Base-by-base conservation (phyloP, 2,113 vertebrate species). In the Meles meles region DNA sequence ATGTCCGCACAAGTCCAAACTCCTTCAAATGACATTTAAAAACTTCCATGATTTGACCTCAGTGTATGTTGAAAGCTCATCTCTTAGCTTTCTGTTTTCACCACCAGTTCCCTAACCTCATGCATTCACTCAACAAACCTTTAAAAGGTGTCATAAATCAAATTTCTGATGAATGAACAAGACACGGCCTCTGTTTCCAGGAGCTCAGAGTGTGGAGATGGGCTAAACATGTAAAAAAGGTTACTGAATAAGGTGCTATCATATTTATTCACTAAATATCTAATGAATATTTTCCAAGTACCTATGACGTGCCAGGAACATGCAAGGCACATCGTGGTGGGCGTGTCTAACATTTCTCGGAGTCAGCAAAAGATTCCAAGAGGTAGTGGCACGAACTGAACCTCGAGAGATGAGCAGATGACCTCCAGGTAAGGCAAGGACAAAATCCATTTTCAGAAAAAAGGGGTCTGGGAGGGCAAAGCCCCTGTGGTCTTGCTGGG, bases 21-120 rank as follows among this genome's bases (percentile, higher is more conserved):
- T 71, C 27, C n/a, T 87, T 93, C 14, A n/a, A 82, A 88, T 31
- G n/a, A 74, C 42, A 39, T 25, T 59, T 59, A 65, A 98, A 89
- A 57, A 42, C n/a, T 88, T 93, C 47, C 42, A 1, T 4, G 17
- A 49, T 81, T 23, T 79, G 57, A 72, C 29, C n/a, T 67, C 9
- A 29, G 21, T 52, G 61, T 83, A 72, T 0, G 3, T 7, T 37
- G 57, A 92, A 89, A 89, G 14, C 31, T 71, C 42, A 55, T 9
- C 61, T 85, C 47, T 34, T 72, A 42, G n/a, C 10, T 52, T 72
- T 81, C 37, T 44, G 55, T 37, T 55, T 67, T 7, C 57, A 20
- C 6, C 80, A 39, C 39, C 6, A 42, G 57, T 61, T 49, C 76
- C 47, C 88, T 63, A 67, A 67, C 61, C 29, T 84, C 42, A 18